Evolutionary conservation across 2,888 invertebrate genomes (phyloP).

Genomic region (Chloroclysta siterata): DNA sequence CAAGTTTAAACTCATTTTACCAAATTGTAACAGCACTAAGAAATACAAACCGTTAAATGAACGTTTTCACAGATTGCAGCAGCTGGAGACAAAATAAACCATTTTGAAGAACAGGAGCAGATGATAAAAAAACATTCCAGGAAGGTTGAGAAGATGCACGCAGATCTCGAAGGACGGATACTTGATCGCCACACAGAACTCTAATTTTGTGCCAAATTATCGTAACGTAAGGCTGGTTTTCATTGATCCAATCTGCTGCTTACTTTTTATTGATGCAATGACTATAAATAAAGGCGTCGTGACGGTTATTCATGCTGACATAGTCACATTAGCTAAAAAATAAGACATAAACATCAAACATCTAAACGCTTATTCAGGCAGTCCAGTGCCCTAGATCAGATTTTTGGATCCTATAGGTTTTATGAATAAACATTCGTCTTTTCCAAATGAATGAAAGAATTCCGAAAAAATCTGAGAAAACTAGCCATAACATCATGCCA

Average conservation of each 20-base stretch:
- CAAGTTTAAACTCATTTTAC: too few relatives aligned
- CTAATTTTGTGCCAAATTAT: slow-evolving; percentile 67
- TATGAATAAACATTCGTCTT: too few relatives aligned
- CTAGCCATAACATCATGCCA: neutral
- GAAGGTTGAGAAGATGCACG: slow-evolving; percentile 94
- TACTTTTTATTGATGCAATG: neutral
- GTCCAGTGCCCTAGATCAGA: too few relatives aligned
- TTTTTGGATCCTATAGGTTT: too few relatives aligned
- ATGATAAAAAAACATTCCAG: slow-evolving; percentile 93
- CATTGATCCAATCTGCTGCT: neutral
- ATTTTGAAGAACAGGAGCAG: slow-evolving; percentile 88
- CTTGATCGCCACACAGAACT: slow-evolving; percentile 91
- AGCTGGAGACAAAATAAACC: slow-evolving; percentile 86
- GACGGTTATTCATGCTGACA: too few relatives aligned
- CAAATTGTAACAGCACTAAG: neutral
- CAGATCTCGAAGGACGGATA: slow-evolving; percentile 91
- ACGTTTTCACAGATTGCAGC: slow-evolving; percentile 73
- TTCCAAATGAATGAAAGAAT: too few relatives aligned
- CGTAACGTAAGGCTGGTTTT: neutral
- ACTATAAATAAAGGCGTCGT: too few relatives aligned
- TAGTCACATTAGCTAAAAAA: too few relatives aligned
- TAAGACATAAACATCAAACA: too few relatives aligned
- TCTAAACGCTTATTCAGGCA: too few relatives aligned
- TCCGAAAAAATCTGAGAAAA: neutral
- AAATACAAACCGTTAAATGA: slow-evolving; percentile 1